Evolutionary conservation across 64 coral and sea anemone genomes (phyloP), one percentile per base, ranked within the genome.

Genomic region (Trachythela sp.): DNA sequence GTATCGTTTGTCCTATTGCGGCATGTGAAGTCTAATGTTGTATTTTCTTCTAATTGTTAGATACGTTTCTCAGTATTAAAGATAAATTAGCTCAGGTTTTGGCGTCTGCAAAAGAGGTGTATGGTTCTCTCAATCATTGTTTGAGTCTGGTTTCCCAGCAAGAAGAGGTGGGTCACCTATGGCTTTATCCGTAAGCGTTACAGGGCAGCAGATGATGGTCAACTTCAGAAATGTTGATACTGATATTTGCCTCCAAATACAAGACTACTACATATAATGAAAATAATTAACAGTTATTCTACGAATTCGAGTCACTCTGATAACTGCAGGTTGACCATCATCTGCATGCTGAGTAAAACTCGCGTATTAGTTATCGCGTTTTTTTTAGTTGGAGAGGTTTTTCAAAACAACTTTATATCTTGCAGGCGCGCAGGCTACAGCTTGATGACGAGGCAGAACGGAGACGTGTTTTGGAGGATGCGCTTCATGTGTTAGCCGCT

Each of bases 371-470:
- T n/a, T n/a, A n/a, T n/a, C n/a, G n/a, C n/a, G n/a, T n/a, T n/a
- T n/a, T n/a, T n/a, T n/a, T n/a, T n/a, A n/a, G n/a, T n/a, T n/a
- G n/a, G n/a, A n/a, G n/a, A 68, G 59, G 18, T 31, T 31, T 31
- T 68, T 31, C 3, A n/a, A n/a, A 31, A 4, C 14, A 3, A 22
- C 18, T 68, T 14, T 68, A 14, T 68, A 6, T 22, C 84, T 90
- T 30, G 24, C 51, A 97, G 95, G 89, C 94, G 40, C 91, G 96
- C 20, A 87, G 91, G 11, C 77, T 94, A 5, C 92, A 94, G 86
- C 89, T 95, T 51, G 96, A 99, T 56, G 96, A 99, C 50, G 96
- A 99, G 32, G 91, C 94, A 10, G 96, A 99, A 84, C 94, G 94
- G 54, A 83, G 96, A 33, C 87, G 93, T 27, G 93, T 99, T 1